phyloP scores from a whole-genome alignment of 2,113 vertebrate genomes.

The Crotalus horridus region DNA sequence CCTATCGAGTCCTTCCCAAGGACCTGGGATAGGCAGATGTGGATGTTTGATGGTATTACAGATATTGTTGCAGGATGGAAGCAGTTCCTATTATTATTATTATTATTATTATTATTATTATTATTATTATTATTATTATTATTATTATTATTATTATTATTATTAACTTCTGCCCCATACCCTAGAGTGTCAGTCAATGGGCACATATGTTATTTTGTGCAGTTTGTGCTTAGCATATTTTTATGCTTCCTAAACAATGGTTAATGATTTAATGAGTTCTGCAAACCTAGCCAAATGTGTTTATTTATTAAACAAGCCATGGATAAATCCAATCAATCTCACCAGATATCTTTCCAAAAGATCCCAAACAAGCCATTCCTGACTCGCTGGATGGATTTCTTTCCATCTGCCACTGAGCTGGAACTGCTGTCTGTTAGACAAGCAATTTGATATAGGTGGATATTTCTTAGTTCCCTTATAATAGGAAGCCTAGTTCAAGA shows the following conservation, averaged over 20 bases:
- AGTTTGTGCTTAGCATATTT: background rate
- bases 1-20: too few relatives aligned
- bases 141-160: too few relatives aligned
- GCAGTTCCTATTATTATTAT: too few relatives aligned
- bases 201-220: background rate
- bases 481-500: too few relatives aligned
- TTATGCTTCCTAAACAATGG: background rate
- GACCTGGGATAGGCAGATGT: too few relatives aligned
- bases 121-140: too few relatives aligned
- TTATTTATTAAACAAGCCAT: background rate
- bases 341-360: background rate
- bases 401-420: background rate
- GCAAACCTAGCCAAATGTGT: background rate
- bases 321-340: background rate
- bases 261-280: background rate
- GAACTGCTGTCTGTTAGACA: background rate
- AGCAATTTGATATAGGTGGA: background rate
- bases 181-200: background rate
- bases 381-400: conserved; percentile 30
- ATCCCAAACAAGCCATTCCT: background rate
- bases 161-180: background rate
- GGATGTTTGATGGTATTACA: too few relatives aligned
- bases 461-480: background rate
- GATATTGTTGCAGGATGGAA: too few relatives aligned
- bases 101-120: too few relatives aligned